Evolutionary conservation across 2,888 invertebrate species (phyloP), one percentile per base, ranked within the genome.

Genomic region (Leptinotarsa haldemani): DNA sequence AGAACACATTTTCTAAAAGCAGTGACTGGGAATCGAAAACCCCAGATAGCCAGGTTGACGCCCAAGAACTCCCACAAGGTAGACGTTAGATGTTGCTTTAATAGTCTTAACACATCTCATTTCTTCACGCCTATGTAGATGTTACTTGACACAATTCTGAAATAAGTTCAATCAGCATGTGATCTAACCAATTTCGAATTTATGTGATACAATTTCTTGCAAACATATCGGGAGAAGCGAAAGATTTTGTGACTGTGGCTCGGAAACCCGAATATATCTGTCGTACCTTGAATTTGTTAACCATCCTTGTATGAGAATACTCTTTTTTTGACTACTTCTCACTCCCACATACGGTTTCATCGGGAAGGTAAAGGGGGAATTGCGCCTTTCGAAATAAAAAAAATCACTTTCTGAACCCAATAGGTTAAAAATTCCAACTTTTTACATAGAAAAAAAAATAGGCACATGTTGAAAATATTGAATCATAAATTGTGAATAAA

Each of bases 61-160:
- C 84, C 67, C 84, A 85, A 83, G 88, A 88, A 74, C 85, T 88
- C 80, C 87, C 88, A 75, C 86, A 87, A 88, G 88, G 88, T 88
- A 88, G 86, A 85, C 85, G 80, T 83, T 85, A 84, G 81, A 85
- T 86, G 84, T 86, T 82, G 82, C 83, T 82, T 82, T 56, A 47
- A 78, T 70, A 74, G 69, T 64, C 65, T 76, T 77, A 70, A 68
- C 72, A 75, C 76, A 77, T 79, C 80, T 76, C 75, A 78, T 76
- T 81, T 80, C 80, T 83, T 80, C 82, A 82, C 82, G 80, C 81
- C 80, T 79, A 74, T 75, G 76, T 79, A 79, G 79, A 74, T 71
- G 74, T 72, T 58, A 76, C 73, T 61, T 79, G 74, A 79, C 80
- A 80, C 80, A 71, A 70, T 78, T 56, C 71, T 77, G 74, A 76